Conservation (phyloP, 2,888 invertebrate genomes). For the Pseudoips prasinana region DNA sequence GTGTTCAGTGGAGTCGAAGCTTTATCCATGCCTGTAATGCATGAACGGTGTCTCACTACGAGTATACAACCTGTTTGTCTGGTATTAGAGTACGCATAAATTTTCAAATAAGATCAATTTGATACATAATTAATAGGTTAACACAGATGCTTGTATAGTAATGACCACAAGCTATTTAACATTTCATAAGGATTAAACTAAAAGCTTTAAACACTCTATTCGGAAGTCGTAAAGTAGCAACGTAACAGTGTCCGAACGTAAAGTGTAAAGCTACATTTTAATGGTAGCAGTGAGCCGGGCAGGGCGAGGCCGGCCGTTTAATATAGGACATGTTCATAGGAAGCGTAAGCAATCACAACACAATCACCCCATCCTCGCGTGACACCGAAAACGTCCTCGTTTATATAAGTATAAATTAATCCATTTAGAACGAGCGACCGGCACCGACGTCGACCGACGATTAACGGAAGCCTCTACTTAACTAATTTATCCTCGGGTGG, state of each 20-base stretch:
- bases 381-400: constrained; percentile 81
- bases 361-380: constrained; percentile 80
- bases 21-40: constrained; percentile 27
- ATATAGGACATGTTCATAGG: constrained; percentile 75
- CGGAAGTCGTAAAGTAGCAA: constrained; percentile 39
- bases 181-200: constrained; percentile 15
- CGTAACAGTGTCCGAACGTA: constrained; percentile 25
- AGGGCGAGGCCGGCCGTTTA: constrained; percentile 46
- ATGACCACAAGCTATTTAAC: neutral
- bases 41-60: constrained; percentile 14
- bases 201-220: constrained; percentile 30
- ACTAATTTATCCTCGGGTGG: constrained; percentile 82
- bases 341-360: constrained; percentile 78
- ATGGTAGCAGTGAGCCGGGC: constrained; percentile 27
- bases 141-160: too few species aligned
- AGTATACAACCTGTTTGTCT: too few species aligned
- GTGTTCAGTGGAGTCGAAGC: constrained; percentile 16
- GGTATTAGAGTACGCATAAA: too few species aligned
- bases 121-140: too few species aligned
- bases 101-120: too few species aligned
- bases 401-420: constrained; percentile 82
- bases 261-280: constrained; percentile 33
- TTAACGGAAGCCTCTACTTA: constrained; percentile 83
- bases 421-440: constrained; percentile 78
- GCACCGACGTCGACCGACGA: constrained; percentile 75